Conservation (phyloP, 2,888 invertebrate genomes). For the Glyphotaelius pellucidus region DNA sequence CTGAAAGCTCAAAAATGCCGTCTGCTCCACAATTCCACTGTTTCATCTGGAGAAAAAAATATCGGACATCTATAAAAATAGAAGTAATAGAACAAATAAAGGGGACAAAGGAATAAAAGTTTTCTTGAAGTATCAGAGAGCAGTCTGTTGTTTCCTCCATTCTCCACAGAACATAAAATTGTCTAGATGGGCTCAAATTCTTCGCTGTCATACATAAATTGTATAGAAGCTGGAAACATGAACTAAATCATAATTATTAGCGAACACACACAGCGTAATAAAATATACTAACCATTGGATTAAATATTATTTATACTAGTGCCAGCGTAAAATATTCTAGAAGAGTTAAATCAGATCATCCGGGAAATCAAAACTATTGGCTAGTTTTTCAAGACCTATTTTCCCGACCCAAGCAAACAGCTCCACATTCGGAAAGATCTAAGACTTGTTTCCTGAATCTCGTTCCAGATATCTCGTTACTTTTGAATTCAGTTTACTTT, state of each 20-base stretch:
- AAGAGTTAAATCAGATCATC: too few species aligned
- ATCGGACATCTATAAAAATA: neutral
- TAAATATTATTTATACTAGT: too few species aligned
- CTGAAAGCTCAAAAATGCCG: neutral
- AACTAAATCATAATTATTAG: neutral
- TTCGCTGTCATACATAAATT: neutral
- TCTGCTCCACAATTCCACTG: neutral
- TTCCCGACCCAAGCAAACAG: too few species aligned
- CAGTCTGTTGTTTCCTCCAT: conserved; percentile 2
- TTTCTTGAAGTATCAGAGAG: neutral
- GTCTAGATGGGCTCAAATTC: neutral
- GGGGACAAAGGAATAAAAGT: neutral
- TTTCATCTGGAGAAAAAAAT: neutral
- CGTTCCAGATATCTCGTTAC: too few species aligned
- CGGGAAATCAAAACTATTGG: too few species aligned
- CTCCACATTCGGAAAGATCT: too few species aligned
- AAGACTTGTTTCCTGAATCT: too few species aligned
- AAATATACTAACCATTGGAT: neutral
- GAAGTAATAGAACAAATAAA: neutral
- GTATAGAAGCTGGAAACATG: neutral
- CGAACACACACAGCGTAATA: neutral
- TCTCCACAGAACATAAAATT: neutral
- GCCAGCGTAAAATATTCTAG: too few species aligned
- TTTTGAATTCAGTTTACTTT: too few species aligned
- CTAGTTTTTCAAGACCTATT: too few species aligned